Conservation (phyloP, 2,113 vertebrate species). For the Ictalurus punctatus region DNA sequence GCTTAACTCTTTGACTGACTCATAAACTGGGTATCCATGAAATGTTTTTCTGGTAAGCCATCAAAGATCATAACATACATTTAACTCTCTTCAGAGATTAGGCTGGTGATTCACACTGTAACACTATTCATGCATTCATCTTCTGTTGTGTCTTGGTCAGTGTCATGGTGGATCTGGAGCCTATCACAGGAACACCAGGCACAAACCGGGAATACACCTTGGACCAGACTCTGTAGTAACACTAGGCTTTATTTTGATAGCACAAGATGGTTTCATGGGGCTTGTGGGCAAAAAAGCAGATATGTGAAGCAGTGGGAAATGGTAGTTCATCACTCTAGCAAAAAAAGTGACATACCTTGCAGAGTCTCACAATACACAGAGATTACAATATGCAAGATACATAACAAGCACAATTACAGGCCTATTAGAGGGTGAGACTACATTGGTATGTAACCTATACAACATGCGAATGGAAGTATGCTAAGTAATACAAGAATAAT, state of each 20-base stretch:
- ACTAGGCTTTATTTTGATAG: background rate
- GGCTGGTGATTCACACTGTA: background rate
- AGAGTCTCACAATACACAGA: background rate
- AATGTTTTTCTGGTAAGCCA: background rate
- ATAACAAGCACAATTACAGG: background rate
- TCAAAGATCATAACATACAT: background rate
- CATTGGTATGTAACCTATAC: background rate
- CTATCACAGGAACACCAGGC: background rate
- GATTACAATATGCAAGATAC: background rate
- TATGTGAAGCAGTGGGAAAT: background rate
- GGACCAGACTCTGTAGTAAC: background rate
- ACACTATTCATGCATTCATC: background rate
- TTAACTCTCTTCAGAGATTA: background rate
- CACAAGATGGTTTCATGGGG: background rate
- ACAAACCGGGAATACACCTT: background rate
- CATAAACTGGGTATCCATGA: background rate
- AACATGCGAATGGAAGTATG: background rate
- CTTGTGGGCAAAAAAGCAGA: background rate
- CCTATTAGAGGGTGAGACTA: background rate
- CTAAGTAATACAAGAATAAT: background rate
- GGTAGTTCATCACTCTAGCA: background rate
- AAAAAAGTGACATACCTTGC: background rate
- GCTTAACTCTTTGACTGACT: background rate
- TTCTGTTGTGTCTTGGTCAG: background rate
- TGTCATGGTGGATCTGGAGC: background rate